Base-by-base conservation (phyloP, 2,797 vertebrate species). In the Falco novaeseelandiae region DNA sequence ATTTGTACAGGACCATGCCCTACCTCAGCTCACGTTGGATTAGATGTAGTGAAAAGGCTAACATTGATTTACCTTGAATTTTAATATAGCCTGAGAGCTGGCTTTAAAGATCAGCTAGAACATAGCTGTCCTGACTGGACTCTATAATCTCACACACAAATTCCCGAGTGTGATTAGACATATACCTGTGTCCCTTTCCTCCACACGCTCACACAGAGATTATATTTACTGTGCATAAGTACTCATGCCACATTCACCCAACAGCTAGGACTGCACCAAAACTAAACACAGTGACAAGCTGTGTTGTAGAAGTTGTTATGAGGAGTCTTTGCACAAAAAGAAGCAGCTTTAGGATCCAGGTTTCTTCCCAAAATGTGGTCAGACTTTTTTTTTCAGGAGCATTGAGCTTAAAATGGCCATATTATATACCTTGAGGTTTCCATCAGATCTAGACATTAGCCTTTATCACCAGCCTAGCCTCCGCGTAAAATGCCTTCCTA, bases 1-100 rank as follows among this genome's bases (percentile, higher is more conserved):
- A 23, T 59, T 67, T 51, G 26, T 54, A 65, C 26, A 86, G 58
- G 25, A 40, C 14, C 44, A 15, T 87, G 22, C 15, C 30, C 14
- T 46, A 5, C 7, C 44, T 79, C 4, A 2, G 32, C 48, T 55
- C 1, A 0, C 17, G 12, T 3, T 80, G 58, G 40, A 74, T 71
- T 62, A 54, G 65, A 44, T 48, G 32, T 8, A 54, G 21, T 51
- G 42, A 71, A 78, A 90, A 78, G 18, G 2, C 54, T 71, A 36
- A 13, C 30, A 78, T 10, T 69, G 22, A 55, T 85, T 77, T 69
- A 83, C 30, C 32, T 74, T 73, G 65, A 83, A 83, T 86, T 87
- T 95, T 93, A 69, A 81, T 58, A 42, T 14, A 86, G 23, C 46
- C 27, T 34, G 18, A 74, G 54, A 80, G 8, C 29, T 78, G 40